These are phyloP conservation scores for Scaeva pyrastri DNA, from an alignment of 2,888 invertebrate genomes.

Conservation along the genomic window DNA sequence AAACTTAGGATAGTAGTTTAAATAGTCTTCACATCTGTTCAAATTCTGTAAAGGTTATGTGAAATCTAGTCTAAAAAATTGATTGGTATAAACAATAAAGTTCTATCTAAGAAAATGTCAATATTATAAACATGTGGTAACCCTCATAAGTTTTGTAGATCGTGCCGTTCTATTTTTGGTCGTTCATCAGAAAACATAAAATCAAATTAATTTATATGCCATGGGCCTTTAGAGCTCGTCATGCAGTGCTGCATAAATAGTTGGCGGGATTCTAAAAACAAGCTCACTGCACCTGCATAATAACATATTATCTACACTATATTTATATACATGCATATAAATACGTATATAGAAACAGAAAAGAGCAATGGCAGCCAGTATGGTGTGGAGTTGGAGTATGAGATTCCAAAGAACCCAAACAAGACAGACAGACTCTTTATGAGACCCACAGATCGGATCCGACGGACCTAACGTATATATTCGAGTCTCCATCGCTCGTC, in stretches of 20 bases:
- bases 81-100: no score
- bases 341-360: slow-evolving; percentile 11
- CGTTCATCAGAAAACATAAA: slow-evolving; percentile 57
- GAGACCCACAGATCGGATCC: slow-evolving; percentile 51
- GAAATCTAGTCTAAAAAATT: no score
- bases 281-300: slow-evolving; percentile 65
- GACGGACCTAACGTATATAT: neutral
- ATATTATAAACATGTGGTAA: neutral
- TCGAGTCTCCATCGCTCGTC: neutral
- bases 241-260: slow-evolving; percentile 59
- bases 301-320: neutral
- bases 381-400: slow-evolving; percentile 42
- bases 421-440: slow-evolving; percentile 67
- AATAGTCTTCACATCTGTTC: no score
- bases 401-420: slow-evolving; percentile 21
- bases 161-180: slow-evolving; percentile 40
- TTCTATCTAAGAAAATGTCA: no score
- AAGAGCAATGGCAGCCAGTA: slow-evolving; percentile 34
- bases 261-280: slow-evolving; percentile 54
- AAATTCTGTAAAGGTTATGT: no score
- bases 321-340: neutral
- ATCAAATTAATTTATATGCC: slow-evolving; percentile 70
- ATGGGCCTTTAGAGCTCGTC: slow-evolving; percentile 51
- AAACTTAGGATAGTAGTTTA: no score
- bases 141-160: neutral